Conservation (phyloP, 1,140 invertebrate species). For the Ceratosolen fusciceps region DNA sequence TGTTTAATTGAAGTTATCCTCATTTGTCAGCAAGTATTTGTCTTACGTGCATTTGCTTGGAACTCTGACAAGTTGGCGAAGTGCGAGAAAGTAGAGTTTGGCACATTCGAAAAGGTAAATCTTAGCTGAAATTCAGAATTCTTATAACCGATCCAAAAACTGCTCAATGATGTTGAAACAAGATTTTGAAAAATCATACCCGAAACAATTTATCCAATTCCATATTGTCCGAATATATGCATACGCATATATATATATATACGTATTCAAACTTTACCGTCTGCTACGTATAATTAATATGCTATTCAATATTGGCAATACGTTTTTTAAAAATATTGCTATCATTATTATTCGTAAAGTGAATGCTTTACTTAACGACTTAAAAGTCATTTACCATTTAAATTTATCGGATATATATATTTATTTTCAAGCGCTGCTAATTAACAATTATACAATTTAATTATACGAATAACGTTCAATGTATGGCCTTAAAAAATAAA, state of each 20-base stretch:
- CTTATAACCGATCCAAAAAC: not conserved
- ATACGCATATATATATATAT: no score
- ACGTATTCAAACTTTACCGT: not conserved
- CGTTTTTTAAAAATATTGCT: no score
- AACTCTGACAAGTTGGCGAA: not conserved
- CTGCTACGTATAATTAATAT: no score
- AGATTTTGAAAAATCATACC: constrained; percentile 19
- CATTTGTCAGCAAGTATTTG: not conserved
- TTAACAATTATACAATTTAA: no score
- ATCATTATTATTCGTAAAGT: not conserved
- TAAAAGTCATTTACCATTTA: no score
- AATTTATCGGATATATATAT: no score
- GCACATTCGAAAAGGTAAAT: constrained; percentile 17
- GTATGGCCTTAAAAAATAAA: no score
- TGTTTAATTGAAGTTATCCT: not conserved
- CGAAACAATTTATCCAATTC: constrained; percentile 18
- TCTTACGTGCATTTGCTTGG: not conserved
- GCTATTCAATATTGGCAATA: no score
- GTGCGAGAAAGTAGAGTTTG: constrained; percentile 17
- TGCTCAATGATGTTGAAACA: constrained; percentile 6
- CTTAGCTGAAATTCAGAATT: not conserved
- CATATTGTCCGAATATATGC: not conserved
- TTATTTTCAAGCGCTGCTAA: no score
- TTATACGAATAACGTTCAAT: no score
- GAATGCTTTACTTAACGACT: no score